Evolutionary conservation across 2,888 invertebrate species (phyloP).

Genomic region (Hydraecia micacea): DNA sequence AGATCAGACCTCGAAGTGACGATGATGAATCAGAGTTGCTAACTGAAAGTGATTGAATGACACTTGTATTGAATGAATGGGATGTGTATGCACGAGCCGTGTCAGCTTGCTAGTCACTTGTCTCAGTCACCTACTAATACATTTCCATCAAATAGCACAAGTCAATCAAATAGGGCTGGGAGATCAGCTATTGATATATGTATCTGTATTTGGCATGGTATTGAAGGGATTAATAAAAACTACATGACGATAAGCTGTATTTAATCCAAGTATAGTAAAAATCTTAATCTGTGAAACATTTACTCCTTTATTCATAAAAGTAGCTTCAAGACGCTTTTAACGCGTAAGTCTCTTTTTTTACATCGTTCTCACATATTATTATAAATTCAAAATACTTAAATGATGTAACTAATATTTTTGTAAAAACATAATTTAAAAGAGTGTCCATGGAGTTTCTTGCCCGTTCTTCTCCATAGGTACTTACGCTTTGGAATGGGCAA

Average conservation of each 20-base stretch:
- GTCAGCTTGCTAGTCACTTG: slow-evolving; percentile 55
- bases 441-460: too few species aligned
- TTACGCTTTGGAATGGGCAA: too few species aligned
- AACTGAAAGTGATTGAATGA: slow-evolving; percentile 59
- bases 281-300: not conserved
- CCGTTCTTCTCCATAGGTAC: too few species aligned
- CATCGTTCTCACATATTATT: too few species aligned
- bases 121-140: slow-evolving; percentile 59
- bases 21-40: slow-evolving; percentile 58
- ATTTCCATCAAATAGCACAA: slow-evolving; percentile 60
- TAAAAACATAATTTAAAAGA: too few species aligned
- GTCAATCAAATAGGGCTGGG: slow-evolving; percentile 47
- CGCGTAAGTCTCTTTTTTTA: too few species aligned
- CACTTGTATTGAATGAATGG: slow-evolving; percentile 63
- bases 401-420: too few species aligned
- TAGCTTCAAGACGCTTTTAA: too few species aligned
- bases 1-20: slow-evolving; percentile 51
- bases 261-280: not conserved
- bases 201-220: not conserved
- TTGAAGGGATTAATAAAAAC: slow-evolving; percentile 12
- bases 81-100: slow-evolving; percentile 61
- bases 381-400: too few species aligned
- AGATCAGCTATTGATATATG: slow-evolving; percentile 33
- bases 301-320: not conserved
- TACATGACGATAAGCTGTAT: not conserved